Percentiles rank a stretch among this genome's conserved stretches.
Evolutionary conservation across 2,797 vertebrate genomes (phyloP).

Genomic region (Sandelia bainsii): DNA sequence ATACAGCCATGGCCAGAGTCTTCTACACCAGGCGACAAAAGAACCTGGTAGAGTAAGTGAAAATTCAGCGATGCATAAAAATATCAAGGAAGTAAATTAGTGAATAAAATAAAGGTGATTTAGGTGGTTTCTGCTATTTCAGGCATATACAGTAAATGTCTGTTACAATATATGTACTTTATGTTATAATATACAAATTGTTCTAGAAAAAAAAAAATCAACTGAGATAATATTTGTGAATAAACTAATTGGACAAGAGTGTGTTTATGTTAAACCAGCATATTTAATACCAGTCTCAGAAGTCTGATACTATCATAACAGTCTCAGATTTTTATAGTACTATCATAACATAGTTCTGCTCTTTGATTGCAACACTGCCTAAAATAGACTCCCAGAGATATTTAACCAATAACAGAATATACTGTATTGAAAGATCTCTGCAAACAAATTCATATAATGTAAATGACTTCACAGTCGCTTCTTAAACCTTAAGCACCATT

Average conservation of each 20-base stretch:
- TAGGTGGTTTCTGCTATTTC: neutral
- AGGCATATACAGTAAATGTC: too few relatives aligned
- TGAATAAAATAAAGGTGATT: neutral
- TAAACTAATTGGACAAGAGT: too few relatives aligned
- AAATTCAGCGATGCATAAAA: neutral
- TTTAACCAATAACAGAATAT: neutral
- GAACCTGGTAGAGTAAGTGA: conserved; percentile 8
- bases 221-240: too few relatives aligned
- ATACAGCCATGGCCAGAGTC: conserved; percentile 29
- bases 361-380: neutral
- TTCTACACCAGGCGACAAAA: conserved; percentile 23
- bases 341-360: neutral
- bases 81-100: neutral
- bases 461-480: too few relatives aligned
- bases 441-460: neutral
- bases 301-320: neutral
- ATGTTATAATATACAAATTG: too few relatives aligned
- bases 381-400: neutral
- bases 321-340: too few relatives aligned
- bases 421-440: neutral
- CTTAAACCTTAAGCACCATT: too few relatives aligned
- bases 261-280: neutral
- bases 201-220: too few relatives aligned
- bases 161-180: too few relatives aligned
- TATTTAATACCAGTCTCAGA: neutral